A percentile compares a stretch with the other conserved stretches of the same genome.
These are phyloP conservation scores for Thamnophis sirtalis DNA, from an alignment of 2,113 vertebrate genomes.

Conservation along the genomic window DNA sequence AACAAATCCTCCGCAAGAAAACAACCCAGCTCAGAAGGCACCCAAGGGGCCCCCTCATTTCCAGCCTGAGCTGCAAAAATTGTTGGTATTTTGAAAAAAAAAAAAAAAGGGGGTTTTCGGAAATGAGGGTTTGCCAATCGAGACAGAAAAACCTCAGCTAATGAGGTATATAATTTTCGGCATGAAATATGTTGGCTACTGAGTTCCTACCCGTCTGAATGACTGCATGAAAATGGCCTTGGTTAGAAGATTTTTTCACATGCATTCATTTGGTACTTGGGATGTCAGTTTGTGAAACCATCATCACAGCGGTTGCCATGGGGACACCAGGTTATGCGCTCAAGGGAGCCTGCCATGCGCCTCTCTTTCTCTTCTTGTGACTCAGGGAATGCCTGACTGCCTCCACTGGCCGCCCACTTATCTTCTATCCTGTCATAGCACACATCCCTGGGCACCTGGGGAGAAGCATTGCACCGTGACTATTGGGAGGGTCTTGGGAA, in stretches of 20 bases:
- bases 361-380: neutral
- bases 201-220: neutral
- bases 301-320: slow-evolving; percentile 10
- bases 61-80: neutral
- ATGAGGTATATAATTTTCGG: neutral
- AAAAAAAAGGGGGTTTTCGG: neutral
- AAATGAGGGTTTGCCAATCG: neutral
- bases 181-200: neutral
- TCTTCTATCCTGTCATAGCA: neutral
- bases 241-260: neutral
- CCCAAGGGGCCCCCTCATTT: neutral
- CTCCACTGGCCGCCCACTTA: neutral
- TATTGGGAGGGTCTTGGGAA: neutral
- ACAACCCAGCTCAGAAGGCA: neutral
- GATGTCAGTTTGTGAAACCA: neutral
- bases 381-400: slow-evolving; percentile 2
- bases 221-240: neutral
- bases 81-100: neutral
- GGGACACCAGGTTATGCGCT: neutral
- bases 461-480: neutral
- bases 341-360: neutral
- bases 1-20: neutral
- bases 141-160: neutral
- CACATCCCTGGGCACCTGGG: neutral
- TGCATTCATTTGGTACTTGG: neutral